These are phyloP conservation scores for Alcedo quadribrachys DNA, from an alignment of 2,797 vertebrate genomes.

Conservation along the genomic window DNA sequence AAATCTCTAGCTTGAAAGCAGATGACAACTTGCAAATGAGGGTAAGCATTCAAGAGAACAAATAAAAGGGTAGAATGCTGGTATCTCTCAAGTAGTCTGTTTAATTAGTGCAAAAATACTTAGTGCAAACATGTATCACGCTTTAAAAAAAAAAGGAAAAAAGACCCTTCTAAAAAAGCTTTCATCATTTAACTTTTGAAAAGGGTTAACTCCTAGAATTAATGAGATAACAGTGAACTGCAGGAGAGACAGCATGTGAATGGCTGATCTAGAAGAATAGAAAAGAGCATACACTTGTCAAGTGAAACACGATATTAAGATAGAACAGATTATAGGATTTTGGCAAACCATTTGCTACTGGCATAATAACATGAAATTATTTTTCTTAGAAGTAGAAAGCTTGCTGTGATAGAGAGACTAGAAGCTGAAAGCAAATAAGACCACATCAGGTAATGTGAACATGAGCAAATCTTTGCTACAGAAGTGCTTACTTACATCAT, in stretches of 20 bases:
- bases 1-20: neutral
- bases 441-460: neutral
- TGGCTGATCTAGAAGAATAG: neutral
- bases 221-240: neutral
- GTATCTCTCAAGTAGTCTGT: neutral
- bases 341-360: neutral
- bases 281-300: neutral
- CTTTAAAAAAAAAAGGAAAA: neutral
- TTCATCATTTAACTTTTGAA: neutral
- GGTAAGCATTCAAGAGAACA: neutral
- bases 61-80: neutral
- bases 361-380: neutral
- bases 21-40: neutral
- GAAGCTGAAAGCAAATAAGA: neutral
- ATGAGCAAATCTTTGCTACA: neutral
- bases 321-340: neutral
- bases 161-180: neutral
- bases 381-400: neutral
- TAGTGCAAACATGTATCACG: neutral
- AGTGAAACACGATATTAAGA: neutral
- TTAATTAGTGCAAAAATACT: neutral
- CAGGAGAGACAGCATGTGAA: neutral
- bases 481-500: neutral
- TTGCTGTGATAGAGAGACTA: neutral
- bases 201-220: neutral